phyloP scores from a whole-genome alignment of 2,113 vertebrate genomes.

The Poecilia latipinna region DNA sequence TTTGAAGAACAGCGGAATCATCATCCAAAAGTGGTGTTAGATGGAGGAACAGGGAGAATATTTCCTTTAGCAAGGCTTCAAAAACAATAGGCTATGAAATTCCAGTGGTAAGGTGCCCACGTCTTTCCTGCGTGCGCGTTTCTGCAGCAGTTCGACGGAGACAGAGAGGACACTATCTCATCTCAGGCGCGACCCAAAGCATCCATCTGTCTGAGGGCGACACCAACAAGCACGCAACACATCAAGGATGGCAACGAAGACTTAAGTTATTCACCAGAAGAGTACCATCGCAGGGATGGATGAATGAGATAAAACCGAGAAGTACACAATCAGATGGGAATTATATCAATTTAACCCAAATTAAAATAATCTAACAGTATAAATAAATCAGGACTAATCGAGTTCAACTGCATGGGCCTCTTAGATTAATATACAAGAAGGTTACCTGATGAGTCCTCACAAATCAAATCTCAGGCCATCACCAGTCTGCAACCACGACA shows the following conservation, averaged over 20 bases:
- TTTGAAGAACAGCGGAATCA: slow-evolving; percentile 46
- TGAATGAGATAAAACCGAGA: not conserved
- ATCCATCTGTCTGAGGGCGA: slow-evolving; percentile 62
- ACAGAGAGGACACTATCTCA: slow-evolving; percentile 52
- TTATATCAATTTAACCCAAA: not conserved
- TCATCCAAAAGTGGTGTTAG: not conserved
- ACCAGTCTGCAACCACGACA: not conserved
- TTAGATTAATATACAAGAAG: not conserved
- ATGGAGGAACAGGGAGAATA: too few relatives aligned
- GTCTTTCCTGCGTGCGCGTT: slow-evolving; percentile 29
- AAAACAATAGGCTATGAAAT: slow-evolving; percentile 11
- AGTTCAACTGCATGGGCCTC: not conserved
- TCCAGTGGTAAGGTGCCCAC: slow-evolving; percentile 6
- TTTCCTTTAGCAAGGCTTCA: too few relatives aligned
- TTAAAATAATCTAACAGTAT: not conserved
- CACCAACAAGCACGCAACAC: slow-evolving; percentile 36
- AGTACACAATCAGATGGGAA: not conserved
- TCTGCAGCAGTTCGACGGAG: slow-evolving; percentile 53
- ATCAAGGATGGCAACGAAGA: slow-evolving; percentile 10
- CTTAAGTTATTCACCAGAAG: not conserved
- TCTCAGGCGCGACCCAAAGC: slow-evolving; percentile 56
- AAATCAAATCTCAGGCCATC: not conserved
- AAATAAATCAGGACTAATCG: not conserved
- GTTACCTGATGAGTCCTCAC: not conserved
- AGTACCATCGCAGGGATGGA: not conserved